These are phyloP conservation scores for Drosophila kurseongensis DNA, from an alignment of 1,140 invertebrate species.

Conservation along the genomic window DNA sequence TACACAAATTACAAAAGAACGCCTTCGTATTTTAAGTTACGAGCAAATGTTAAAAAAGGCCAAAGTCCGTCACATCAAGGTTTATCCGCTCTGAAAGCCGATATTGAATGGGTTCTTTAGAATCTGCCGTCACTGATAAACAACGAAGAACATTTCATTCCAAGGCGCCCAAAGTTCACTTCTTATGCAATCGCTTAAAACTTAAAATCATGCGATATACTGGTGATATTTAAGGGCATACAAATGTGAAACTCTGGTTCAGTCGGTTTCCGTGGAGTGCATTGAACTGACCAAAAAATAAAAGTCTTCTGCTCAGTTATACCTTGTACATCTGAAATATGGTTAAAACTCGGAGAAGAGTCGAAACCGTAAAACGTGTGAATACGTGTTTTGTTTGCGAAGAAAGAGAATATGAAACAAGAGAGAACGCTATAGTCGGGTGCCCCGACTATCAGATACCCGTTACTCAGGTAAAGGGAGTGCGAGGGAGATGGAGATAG, in stretches of 20 bases:
- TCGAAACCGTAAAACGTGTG: slow-evolving; percentile 16
- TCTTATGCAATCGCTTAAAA: slow-evolving; percentile 22
- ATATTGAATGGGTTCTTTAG: slow-evolving; percentile 35
- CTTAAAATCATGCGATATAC: slow-evolving; percentile 10
- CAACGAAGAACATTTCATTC: slow-evolving; percentile 1
- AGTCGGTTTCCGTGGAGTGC: slow-evolving; percentile 14
- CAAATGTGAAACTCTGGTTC: slow-evolving; percentile 28
- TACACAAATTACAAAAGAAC: slow-evolving; percentile 24
- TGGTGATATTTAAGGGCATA: slow-evolving; percentile 14
- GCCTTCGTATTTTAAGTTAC: slow-evolving; percentile 6
- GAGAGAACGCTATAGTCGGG: no score
- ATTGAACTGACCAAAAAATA: slow-evolving; percentile 53
- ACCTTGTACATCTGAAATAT: neutral
- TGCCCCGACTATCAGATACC: no score
- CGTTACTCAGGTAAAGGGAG: no score
- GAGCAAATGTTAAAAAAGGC: neutral
- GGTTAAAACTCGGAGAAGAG: slow-evolving; percentile 18
- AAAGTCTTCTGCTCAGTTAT: slow-evolving; percentile 18
- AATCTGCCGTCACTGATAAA: slow-evolving; percentile 50
- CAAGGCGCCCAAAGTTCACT: slow-evolving; percentile 17
- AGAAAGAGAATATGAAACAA: slow-evolving; percentile 32
- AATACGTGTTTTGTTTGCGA: slow-evolving; percentile 60
- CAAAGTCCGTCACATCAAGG: slow-evolving; percentile 22
- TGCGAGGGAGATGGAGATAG: no score
- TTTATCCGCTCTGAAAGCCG: slow-evolving; percentile 19